Base-by-base conservation (phyloP, 2,888 invertebrate genomes). In the Heliconius aoede region DNA sequence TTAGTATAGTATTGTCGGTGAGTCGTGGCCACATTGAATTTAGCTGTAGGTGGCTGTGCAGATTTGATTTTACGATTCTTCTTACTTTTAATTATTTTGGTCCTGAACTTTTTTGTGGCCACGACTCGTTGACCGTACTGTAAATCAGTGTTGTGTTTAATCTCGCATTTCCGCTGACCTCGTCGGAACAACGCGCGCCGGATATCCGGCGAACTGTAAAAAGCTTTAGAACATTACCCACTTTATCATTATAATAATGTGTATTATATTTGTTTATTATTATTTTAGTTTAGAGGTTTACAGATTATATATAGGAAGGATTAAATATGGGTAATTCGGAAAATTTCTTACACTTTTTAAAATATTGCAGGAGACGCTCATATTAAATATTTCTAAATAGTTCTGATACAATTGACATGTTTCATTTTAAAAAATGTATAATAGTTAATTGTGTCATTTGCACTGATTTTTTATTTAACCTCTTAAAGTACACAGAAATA, bases 201-300 rank as follows among this genome's bases (percentile, higher is more conserved):
- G 69, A 69, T 51, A 69, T 69, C 69, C 69, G 69, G 69, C 69
- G 30, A 69, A 55, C 69, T 69, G 69, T n/a, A 30, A 55, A 68
- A 30, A n/a, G 51, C 69, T 69, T 51, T 69, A 30, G 69, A 68
- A 68, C 51, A 68, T 68, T 51, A 68, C 21, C 46, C 13, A 51
- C 5, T 68, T 30, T 68, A 68, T 51, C 30, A 60, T 67, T 40
- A 60, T 46, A n/a, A 60, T 46, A 26, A 60, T 60, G 26, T 15
- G 18, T 60, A 60, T 60, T n/a, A 60, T 26, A 26, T 60, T n/a
- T 58, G 11, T 11, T 24, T 58, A 58, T 58, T 26, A 13, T 58
- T 58, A 9, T 55, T 58, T 58, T 24, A 13, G 24, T 24, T 58
- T 58, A 58, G 58, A n/a, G n/a, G n/a, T n/a, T n/a, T n/a, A n/a